Evolutionary conservation across 1,140 invertebrate species (phyloP).

Genomic region (Drepana arcuata): DNA sequence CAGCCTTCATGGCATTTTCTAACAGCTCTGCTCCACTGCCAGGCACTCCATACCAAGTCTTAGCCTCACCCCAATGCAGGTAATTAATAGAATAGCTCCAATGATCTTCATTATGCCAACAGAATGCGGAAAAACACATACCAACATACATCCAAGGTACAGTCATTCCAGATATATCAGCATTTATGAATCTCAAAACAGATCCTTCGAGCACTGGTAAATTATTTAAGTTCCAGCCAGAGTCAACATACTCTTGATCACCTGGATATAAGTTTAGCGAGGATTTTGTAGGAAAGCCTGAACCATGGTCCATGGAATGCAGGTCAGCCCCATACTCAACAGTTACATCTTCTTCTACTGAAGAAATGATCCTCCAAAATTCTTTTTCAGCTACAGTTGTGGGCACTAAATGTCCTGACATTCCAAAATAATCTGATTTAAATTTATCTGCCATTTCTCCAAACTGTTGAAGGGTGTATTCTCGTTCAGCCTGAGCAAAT

Average conservation of each 20-base stretch:
- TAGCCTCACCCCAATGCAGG: conserved; percentile 96
- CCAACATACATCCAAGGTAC: conserved; percentile 99
- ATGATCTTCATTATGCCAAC: conserved; percentile 99
- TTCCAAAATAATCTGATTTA: conserved; percentile 98
- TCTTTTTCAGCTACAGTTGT: conserved; percentile 92
- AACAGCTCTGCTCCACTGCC: conserved; percentile 93
- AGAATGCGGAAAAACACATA: conserved; percentile 99
- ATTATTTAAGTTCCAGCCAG: conserved; percentile 99
- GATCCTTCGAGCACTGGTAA: conserved; percentile 93
- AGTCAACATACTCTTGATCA: conserved; percentile 93
- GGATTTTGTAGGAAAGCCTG: conserved; percentile 96
- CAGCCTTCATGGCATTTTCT: conserved; percentile 94
- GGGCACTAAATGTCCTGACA: conserved; percentile 88
- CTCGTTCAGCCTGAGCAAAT: conserved; percentile 95
- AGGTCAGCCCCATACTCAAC: conserved; percentile 99
- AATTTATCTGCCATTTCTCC: conserved; percentile 99
- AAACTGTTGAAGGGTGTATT: conserved; percentile 97
- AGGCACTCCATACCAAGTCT: conserved; percentile 96
- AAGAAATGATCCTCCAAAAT: conserved; percentile 98
- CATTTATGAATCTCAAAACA: conserved; percentile 96
- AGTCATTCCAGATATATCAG: conserved; percentile 99
- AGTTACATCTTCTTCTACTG: conserved; percentile 96
- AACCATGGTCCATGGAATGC: conserved; percentile 98
- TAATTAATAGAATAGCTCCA: conserved; percentile 99
- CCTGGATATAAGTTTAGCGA: conserved; percentile 83